These are phyloP conservation scores for Cryptocheilus praepositus DNA, from an alignment of 2,888 invertebrate species.

Conservation along the genomic window DNA sequence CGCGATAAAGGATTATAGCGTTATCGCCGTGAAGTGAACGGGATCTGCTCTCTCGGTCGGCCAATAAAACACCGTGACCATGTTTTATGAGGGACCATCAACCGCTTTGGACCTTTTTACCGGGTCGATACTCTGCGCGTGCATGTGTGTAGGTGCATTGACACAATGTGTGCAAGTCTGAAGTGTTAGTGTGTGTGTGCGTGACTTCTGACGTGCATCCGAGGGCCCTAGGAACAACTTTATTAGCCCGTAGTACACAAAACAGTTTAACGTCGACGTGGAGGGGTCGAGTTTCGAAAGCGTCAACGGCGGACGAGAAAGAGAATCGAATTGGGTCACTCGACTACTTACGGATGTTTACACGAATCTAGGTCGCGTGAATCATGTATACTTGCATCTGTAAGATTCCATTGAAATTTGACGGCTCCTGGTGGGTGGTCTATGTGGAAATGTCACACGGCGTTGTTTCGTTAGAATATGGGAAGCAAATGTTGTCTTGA, in stretches of 20 bases:
- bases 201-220: too few species aligned
- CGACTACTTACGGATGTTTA: constrained; percentile 5
- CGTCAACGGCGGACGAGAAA: neutral
- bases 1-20: constrained; percentile 48
- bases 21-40: constrained; percentile 35
- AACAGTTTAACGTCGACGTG: too few species aligned
- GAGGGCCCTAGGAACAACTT: too few species aligned
- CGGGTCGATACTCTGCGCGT: constrained; percentile 36
- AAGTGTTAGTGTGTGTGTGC: too few species aligned
- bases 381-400: too few species aligned
- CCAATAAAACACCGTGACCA: constrained; percentile 41
- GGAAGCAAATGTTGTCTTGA: too few species aligned
- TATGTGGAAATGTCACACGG: too few species aligned
- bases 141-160: neutral
- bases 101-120: constrained; percentile 36
- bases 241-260: too few species aligned
- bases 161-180: too few species aligned
- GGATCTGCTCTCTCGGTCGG: constrained; percentile 19
- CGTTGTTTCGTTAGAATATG: too few species aligned
- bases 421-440: too few species aligned
- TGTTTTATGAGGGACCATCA: constrained; percentile 40
- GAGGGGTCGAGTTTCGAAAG: constrained; percentile 3
- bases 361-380: constrained; percentile 3
- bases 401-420: too few species aligned
- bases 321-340: constrained; percentile 18